Evolutionary conservation across 1,140 invertebrate genomes (phyloP).

Genomic region (Dolichoris vasculosae): DNA sequence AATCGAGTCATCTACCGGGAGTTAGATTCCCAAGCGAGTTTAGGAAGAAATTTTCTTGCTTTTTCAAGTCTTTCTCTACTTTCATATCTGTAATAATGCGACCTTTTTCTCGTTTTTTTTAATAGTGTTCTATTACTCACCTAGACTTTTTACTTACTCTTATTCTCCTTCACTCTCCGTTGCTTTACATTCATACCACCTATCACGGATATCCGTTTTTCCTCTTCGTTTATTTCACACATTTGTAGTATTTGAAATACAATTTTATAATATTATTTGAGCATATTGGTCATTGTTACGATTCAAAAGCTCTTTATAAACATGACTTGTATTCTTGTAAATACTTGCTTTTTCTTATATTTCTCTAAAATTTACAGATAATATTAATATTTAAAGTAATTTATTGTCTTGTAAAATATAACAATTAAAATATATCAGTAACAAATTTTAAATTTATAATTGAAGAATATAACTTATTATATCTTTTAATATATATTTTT

Average conservation of each 20-base stretch:
- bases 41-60: conserved; percentile 37
- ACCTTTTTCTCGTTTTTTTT: not conserved
- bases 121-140: not conserved
- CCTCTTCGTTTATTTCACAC: not conserved
- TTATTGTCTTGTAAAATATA: no score
- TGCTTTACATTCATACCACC: not conserved
- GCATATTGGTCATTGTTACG: not conserved
- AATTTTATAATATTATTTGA: not conserved
- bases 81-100: not conserved
- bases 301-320: not conserved
- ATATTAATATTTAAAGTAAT: not conserved
- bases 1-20: conserved; percentile 52
- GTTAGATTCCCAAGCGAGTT: conserved; percentile 51
- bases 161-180: not conserved
- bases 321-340: not conserved
- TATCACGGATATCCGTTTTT: not conserved
- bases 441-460: no score
- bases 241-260: not conserved
- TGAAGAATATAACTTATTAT: no score
- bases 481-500: no score
- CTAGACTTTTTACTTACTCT: no score
- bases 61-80: conserved; percentile 9
- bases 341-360: not conserved
- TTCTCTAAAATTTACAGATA: not conserved
- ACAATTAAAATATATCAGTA: no score